A percentile compares a stretch with the other conserved stretches of the same genome.
These are phyloP conservation scores for Heterodera schachtii DNA, from an alignment of 1,140 invertebrate genomes.

Conservation along the genomic window DNA sequence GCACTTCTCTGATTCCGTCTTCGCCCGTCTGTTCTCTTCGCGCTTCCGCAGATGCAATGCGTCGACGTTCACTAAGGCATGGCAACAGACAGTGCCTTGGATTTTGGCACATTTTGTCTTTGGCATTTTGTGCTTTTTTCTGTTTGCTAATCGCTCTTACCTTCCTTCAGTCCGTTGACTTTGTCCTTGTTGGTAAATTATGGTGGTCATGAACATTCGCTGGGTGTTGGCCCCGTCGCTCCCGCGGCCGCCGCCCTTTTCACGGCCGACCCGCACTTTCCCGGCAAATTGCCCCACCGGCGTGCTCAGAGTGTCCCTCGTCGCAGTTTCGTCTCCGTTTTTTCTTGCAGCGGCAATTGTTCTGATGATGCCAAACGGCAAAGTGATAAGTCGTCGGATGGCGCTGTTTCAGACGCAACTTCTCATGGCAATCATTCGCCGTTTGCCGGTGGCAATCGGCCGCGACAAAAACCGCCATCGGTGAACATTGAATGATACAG, in stretches of 20 bases:
- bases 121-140: too few species aligned
- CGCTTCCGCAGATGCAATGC: neutral
- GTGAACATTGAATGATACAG: slow-evolving; percentile 22
- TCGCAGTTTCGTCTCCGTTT: slow-evolving; percentile 1
- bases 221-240: neutral
- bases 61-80: slow-evolving; percentile 2
- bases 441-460: slow-evolving; percentile 28
- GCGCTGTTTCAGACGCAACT: neutral
- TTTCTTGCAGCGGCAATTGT: slow-evolving; percentile 1
- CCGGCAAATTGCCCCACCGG: slow-evolving; percentile 12
- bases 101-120: slow-evolving; percentile 19
- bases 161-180: slow-evolving; percentile 34
- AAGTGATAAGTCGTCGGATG: slow-evolving; percentile 25
- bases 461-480: slow-evolving; percentile 40
- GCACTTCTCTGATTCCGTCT: neutral
- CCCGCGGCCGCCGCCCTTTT: neutral
- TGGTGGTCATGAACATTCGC: slow-evolving; percentile 21
- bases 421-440: neutral
- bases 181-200: slow-evolving; percentile 42
- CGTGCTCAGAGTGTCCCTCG: slow-evolving; percentile 1
- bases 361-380: slow-evolving; percentile 22
- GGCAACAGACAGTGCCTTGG: neutral
- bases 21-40: neutral
- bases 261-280: slow-evolving; percentile 9
- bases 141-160: too few species aligned